Percentiles rank a stretch among this genome's conserved stretches.
Conservation (phyloP, 2,797 vertebrate genomes). For the Etheostoma nigrum region DNA sequence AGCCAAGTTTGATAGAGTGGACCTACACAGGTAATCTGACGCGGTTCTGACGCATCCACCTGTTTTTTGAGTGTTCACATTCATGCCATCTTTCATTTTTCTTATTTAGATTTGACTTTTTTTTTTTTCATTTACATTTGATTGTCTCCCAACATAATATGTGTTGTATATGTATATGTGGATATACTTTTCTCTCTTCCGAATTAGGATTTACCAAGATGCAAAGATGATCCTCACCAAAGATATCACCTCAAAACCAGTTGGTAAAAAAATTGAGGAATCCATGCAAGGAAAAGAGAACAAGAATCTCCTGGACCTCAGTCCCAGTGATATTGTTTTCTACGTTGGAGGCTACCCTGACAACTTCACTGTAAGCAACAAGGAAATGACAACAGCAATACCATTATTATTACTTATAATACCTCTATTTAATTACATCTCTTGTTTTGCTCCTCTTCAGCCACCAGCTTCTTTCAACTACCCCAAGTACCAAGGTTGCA, state of each 20-base stretch:
- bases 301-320: slow-evolving; percentile 81
- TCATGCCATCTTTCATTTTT: too few species aligned
- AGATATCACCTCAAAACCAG: slow-evolving; percentile 23
- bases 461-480: slow-evolving; percentile 86
- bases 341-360: slow-evolving; percentile 86
- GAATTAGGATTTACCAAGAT: slow-evolving; percentile 84
- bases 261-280: accelerated
- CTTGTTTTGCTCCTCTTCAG: slow-evolving; percentile 76
- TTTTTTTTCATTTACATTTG: too few species aligned
- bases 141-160: not conserved
- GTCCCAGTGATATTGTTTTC: slow-evolving; percentile 79
- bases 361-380: slow-evolving; percentile 80
- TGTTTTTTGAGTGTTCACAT: not conserved
- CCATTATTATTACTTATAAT: slow-evolving; percentile 6
- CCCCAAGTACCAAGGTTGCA: slow-evolving; percentile 91
- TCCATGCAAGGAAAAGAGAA: accelerated
- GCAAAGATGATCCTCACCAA: slow-evolving; percentile 71
- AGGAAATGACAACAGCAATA: not conserved
- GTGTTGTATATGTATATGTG: not conserved
- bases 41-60: not conserved
- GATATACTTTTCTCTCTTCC: not conserved
- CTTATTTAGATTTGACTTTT: too few species aligned
- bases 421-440: not conserved
- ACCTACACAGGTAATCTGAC: slow-evolving; percentile 78
- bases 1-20: slow-evolving; percentile 80